Base-by-base conservation (phyloP, 2,888 invertebrate genomes). In the Proisotoma minuta region DNA sequence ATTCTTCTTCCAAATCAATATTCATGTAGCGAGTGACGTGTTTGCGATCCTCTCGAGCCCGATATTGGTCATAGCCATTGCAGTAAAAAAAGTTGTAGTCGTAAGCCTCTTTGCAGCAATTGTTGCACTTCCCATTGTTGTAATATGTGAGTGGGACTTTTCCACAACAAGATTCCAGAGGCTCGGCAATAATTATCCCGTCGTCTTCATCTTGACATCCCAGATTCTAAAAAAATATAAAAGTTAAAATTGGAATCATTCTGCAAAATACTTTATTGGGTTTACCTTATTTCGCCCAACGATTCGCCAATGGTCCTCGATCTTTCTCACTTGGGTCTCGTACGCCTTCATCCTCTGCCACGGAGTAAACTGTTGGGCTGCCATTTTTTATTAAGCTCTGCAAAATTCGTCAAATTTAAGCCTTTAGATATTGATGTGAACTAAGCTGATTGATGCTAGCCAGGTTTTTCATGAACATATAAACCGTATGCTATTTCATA, bases 41-140 rank as follows among this genome's bases (percentile, higher is more conserved):
- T 27, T 72, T 72, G 56, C 71, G 63, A 48, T 73, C 73, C 22
- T 67, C 66, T 23, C 73, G 48, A 47, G 66, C 69, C 8, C 63
- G 62, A 22, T 57, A 54, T 28, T 73, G 73, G 22, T 73, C 71
- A 26, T 73, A 73, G 2, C 71, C 71, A 10, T 71, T 68, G 29
- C 71, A 71, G 51, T 57, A 71, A 51, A 64, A 66, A 47, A 52
- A 72, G 53, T 72, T 72, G 59, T 73, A 73, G 18, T 73, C 73
- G 58, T 73, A 71, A 1, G 27, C 52, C 3, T 60, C 59, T 52
- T 71, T 71, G 52, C 71, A 69, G 53, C 73, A 71, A 26, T 58
- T 29, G 47, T 73, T 73, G 5, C 59, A 59, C 49, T 73, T 73
- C 10, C 70, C 70, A 53, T 72, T 72, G 58, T 70, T 67, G 58